phyloP scores from a whole-genome alignment of 2,888 invertebrate species.

The Agrochola macilenta region DNA sequence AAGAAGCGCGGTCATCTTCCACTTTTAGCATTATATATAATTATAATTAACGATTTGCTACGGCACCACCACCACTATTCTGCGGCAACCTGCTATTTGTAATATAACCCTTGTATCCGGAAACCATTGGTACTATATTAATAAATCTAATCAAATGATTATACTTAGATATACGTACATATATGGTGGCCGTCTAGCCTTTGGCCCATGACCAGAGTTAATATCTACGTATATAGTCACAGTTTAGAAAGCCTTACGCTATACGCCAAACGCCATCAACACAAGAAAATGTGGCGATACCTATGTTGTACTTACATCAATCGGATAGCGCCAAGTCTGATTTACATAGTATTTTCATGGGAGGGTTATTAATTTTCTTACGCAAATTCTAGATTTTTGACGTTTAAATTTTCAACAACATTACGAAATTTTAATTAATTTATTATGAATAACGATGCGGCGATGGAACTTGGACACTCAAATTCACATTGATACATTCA shows the following conservation, averaged over 20 bases:
- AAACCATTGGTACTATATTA: background rate
- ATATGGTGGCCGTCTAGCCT: background rate
- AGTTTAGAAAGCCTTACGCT: background rate
- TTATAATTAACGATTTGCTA: background rate
- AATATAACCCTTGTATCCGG: background rate
- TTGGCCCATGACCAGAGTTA: background rate
- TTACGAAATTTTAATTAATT: no score
- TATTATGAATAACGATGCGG: no score
- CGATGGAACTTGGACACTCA: no score
- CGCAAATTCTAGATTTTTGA: no score
- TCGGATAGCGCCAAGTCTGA: background rate
- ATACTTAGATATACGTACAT: background rate
- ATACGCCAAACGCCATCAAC: background rate
- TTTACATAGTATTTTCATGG: background rate
- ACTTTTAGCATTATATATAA: background rate
- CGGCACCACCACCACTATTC: background rate
- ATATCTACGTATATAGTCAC: background rate
- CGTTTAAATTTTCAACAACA: no score
- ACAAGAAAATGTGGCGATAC: background rate
- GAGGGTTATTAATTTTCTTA: no score
- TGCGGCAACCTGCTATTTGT: background rate
- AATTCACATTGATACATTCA: no score
- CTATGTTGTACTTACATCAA: background rate
- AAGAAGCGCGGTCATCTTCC: slow-evolving; percentile 11
- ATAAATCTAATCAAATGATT: background rate